Conservation (phyloP, 2,797 vertebrate species). For the Holocentrus rufus region DNA sequence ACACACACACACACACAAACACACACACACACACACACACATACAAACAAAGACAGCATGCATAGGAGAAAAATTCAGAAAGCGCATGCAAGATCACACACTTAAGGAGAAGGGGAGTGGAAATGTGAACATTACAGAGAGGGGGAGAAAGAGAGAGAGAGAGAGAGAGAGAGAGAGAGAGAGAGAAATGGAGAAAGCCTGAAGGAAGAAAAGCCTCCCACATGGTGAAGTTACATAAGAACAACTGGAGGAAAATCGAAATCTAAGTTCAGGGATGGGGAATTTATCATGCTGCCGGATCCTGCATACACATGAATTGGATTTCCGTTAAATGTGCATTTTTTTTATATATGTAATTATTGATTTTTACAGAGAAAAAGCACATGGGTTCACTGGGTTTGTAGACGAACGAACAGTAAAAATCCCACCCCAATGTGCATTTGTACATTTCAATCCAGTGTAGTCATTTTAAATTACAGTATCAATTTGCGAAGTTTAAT, state of each 20-base stretch:
- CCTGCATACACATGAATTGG: conserved; percentile 39
- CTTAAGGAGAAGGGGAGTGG: conserved; percentile 56
- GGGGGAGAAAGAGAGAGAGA: conserved; percentile 19
- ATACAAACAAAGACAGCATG: conserved; percentile 69
- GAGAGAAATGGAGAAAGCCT: conserved; percentile 28
- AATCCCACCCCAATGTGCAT: too few species aligned
- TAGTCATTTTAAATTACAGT: conserved; percentile 10
- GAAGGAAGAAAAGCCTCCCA: conserved; percentile 69
- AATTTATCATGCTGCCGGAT: conserved; percentile 48
- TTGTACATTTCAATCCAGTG: conserved; percentile 13
- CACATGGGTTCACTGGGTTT: too few species aligned
- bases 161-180: conserved; percentile 6
- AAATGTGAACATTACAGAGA: conserved; percentile 50
- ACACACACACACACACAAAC: neutral
- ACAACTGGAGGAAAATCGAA: conserved; percentile 67
- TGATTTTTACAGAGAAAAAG: too few species aligned
- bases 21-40: conserved; percentile 40
- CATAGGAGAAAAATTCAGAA: conserved; percentile 65
- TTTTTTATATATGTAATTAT: too few species aligned
- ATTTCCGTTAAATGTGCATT: conserved; percentile 27
- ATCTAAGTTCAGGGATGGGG: conserved; percentile 52
- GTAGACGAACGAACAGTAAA: too few species aligned
- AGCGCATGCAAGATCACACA: conserved; percentile 76
- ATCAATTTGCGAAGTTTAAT: conserved; percentile 13
- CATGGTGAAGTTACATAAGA: conserved; percentile 69